Conservation (phyloP, 2,888 invertebrate genomes). For the Anorthoa munda region DNA sequence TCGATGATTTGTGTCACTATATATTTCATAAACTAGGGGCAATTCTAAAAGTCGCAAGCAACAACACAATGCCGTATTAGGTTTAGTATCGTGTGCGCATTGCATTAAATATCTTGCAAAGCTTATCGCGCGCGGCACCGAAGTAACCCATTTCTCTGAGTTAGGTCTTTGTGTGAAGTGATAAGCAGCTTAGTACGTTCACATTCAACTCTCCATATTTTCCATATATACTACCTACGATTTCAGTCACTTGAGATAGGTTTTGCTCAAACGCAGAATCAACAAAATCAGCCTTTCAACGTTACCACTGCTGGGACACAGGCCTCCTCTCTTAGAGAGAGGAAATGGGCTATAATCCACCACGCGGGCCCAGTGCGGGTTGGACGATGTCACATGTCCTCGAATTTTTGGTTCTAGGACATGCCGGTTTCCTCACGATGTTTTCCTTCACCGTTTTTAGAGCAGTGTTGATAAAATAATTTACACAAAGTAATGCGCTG, state of each 20-base stretch:
- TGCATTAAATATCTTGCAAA: constrained; percentile 28
- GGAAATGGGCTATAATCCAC: too few species aligned
- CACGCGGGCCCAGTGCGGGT: too few species aligned
- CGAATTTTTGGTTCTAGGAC: too few species aligned
- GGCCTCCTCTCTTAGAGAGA: too few species aligned
- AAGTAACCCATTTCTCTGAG: constrained; percentile 56
- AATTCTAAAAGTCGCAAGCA: neutral
- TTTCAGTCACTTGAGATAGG: neutral
- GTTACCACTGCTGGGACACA: too few species aligned
- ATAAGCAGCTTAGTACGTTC: constrained; percentile 51
- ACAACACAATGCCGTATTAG: constrained; percentile 5
- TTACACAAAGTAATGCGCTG: too few species aligned
- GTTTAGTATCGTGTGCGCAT: constrained; percentile 26
- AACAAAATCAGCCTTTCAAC: too few species aligned
- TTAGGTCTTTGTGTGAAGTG: constrained; percentile 51
- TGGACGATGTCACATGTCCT: too few species aligned
- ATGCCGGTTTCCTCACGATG: too few species aligned
- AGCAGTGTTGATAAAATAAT: too few species aligned
- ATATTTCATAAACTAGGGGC: neutral
- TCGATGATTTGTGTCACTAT: neutral
- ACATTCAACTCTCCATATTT: constrained; percentile 20
- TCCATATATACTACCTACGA: neutral
- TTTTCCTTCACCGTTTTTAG: too few species aligned
- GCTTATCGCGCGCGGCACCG: constrained; percentile 49
- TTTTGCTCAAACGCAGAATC: neutral